Base-by-base conservation (phyloP, 2,888 invertebrate genomes). In the Drosophila siamana region DNA sequence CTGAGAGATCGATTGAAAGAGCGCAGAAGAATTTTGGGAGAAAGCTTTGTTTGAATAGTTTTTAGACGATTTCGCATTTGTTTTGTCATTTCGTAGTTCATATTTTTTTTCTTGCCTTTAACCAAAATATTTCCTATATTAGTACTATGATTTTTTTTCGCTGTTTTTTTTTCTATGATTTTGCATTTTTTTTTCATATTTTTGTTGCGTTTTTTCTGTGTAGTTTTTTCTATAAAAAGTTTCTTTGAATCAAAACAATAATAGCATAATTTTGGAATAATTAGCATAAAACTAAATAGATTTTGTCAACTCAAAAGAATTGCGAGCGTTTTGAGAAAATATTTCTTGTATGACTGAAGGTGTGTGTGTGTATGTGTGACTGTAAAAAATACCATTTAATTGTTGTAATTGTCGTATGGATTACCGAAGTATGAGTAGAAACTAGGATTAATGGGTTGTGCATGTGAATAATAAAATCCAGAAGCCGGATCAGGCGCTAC, bases 401-500 rank as follows among this genome's bases (percentile, higher is more conserved):
- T 92, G 71, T 90, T 91, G 55, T 93, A 92, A 86, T 93, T 93
- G 84, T 94, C 94, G 77, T 94, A 94, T 70, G 92, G 87, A 52
- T 91, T 85, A 65, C 92, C 91, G 86, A 95, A 93, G 90, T 94
- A 95, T 89, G 95, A 95, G 92, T 95, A 95, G 93, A 95, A 95
- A 90, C 94, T 94, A 91, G 95, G 95, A 93, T 95, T 95, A 81
- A 95, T 93, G 89, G 95, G 95, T 91, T 94, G 94, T 86, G 92
- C 85, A 85, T 91, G 90, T 93, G 95, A 93, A 92, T 94, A 94
- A 93, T 95, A 95, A 93, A 94, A 94, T 91, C 94, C 94, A 94
- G 95, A 94, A 94, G 94, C 94, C 92, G 94, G 94, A 94, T 95
- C 94, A 94, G 94, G 94, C 92, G 94, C 94, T 93, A 94, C 94